Base-by-base conservation (phyloP, 2,888 invertebrate species). In the Galerucella calmariensis region DNA sequence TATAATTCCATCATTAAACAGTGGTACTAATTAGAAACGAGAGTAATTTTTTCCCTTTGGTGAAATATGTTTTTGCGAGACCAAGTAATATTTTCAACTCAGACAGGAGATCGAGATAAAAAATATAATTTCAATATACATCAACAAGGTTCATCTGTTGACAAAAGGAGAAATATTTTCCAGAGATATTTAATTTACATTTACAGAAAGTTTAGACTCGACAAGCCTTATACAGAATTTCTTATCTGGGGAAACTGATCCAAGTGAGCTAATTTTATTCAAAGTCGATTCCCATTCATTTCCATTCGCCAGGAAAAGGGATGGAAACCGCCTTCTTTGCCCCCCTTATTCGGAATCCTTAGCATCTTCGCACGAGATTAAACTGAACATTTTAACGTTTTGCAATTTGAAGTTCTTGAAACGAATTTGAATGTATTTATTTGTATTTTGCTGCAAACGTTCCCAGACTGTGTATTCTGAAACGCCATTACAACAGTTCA, bases 361-460 rank as follows among this genome's bases (percentile, higher is more conserved):
- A 72, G 67, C 75, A 75, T 75, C 75, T 72, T 61, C 24, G 46
- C 72, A 53, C 61, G 66, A 75, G 75, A 75, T 75, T 72, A 72
- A 61, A 66, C 74, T 35, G 58, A 73, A 70, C 74, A 76, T 76
- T 76, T 76, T 73, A 69, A 63, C 75, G 69, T 76, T 75, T 76
- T 73, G 72, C 77, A 77, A 73, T 77, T 77, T 70, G 59, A 71
- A 74, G 67, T 73, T 53, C 74, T 72, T 51, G 72, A 75, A 78
- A 73, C 75, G 70, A 71, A 77, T 75, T 74, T 61, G 75, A 76
- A 77, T 77, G 75, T 77, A 77, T 78, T 79, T 78, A 77, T 77
- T 69, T 75, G 73, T 69, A 72, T 71, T 75, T 68, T 63, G 74
- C 76, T 74, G 68, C 71, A 68, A 70, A 72, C 69, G 72, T 66